Conservation (phyloP, 2,113 vertebrate species). For the Gnathonemus longibarbis region DNA sequence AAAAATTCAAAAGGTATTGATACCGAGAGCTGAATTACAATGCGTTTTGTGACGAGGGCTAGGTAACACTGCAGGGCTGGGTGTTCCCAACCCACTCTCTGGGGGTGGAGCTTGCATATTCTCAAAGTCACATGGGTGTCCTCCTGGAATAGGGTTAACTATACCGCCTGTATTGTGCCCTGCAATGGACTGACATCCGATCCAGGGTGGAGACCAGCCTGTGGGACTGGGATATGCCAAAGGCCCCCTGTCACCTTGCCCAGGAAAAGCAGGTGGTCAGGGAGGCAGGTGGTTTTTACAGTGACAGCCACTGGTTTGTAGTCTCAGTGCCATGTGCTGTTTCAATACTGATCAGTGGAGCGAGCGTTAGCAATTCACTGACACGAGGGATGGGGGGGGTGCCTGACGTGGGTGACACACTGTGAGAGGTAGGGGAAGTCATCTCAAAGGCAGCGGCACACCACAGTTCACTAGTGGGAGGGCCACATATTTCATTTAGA, state of each 20-base stretch:
- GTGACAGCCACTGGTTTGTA: background rate
- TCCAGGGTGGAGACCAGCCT: background rate
- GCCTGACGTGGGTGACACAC: background rate
- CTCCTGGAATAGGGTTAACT: background rate
- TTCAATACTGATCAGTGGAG: background rate
- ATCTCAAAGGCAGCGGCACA: background rate
- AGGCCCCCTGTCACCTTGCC: background rate
- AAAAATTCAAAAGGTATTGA: background rate
- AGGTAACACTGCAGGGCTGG: too few relatives aligned
- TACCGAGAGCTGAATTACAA: background rate
- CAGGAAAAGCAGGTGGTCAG: background rate
- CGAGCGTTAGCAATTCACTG: constrained; percentile 22
- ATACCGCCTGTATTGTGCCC: background rate
- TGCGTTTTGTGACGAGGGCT: too few relatives aligned
- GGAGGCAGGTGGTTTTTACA: background rate
- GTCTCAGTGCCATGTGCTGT: background rate
- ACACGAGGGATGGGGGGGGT: background rate
- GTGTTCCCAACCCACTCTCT: background rate
- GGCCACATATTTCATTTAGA: background rate
- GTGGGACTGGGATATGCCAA: background rate
- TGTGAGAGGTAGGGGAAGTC: background rate
- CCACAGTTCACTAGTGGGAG: background rate
- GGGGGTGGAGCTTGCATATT: background rate
- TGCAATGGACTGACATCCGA: background rate
- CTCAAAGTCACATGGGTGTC: background rate